Evolutionary conservation across 2,113 vertebrate genomes (phyloP).

Genomic region (Eublepharis macularius): DNA sequence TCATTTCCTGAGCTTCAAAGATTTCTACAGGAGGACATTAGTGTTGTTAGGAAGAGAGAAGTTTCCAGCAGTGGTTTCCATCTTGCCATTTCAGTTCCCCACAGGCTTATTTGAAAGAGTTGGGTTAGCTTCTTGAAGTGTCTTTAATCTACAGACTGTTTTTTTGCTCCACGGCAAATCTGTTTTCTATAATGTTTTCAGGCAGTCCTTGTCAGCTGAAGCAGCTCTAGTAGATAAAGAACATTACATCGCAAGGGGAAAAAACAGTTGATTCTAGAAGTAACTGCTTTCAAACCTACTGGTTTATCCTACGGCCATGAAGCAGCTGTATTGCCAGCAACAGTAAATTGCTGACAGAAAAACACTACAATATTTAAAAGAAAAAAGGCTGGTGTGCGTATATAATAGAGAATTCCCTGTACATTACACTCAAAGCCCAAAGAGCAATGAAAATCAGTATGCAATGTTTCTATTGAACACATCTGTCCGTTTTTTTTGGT

Average conservation of each 20-base stretch:
- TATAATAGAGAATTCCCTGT: background rate
- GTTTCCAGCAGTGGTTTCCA: background rate
- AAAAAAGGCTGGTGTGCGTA: background rate
- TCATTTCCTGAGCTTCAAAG: background rate
- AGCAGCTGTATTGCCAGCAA: background rate
- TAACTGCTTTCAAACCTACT: background rate
- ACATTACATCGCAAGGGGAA: no score
- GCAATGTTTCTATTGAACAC: no score
- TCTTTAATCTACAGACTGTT: background rate
- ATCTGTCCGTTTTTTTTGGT: background rate
- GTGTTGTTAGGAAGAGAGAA: background rate
- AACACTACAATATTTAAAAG: background rate
- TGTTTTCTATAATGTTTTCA: background rate
- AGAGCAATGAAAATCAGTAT: background rate
- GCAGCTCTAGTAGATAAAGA: background rate
- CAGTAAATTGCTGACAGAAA: background rate
- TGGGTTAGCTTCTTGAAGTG: conserved; percentile 8
- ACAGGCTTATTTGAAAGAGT: background rate
- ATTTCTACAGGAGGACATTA: background rate
- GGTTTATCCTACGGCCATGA: background rate
- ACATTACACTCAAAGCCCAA: background rate
- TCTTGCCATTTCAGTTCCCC: background rate
- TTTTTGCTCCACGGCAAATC: conserved; percentile 9
- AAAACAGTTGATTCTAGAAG: background rate
- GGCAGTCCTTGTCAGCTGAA: background rate